A percentile compares a stretch with the other conserved stretches of the same genome.
Conservation (phyloP, 2,113 vertebrate genomes). For the Forbesichthys agassizii region DNA sequence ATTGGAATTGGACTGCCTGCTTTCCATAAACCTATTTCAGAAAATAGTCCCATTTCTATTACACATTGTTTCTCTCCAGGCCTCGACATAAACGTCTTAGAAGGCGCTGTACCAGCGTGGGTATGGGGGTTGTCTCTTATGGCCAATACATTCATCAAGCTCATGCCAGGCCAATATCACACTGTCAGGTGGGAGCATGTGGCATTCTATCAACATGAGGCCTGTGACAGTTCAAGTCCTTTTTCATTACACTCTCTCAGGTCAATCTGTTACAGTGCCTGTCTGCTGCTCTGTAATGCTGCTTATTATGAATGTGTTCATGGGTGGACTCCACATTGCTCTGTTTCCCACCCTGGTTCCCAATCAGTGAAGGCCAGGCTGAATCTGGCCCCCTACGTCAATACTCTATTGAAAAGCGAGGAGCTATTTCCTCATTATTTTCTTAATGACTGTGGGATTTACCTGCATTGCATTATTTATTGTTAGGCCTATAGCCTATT, state of each 20-base stretch:
- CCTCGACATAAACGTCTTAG: slow-evolving; percentile 53
- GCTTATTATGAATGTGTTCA: slow-evolving; percentile 61
- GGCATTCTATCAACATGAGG: slow-evolving; percentile 77
- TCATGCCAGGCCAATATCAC: slow-evolving; percentile 72
- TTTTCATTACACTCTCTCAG: slow-evolving; percentile 66
- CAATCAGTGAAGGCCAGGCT: slow-evolving; percentile 29
- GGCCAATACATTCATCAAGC: slow-evolving; percentile 79
- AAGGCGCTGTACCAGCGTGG: slow-evolving; percentile 42
- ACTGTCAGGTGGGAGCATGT: slow-evolving; percentile 73
- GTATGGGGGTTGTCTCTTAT: slow-evolving; percentile 63
- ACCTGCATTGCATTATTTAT: slow-evolving; percentile 13
- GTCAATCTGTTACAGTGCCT: slow-evolving; percentile 67
- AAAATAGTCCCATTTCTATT: slow-evolving; percentile 53
- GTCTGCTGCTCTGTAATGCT: slow-evolving; percentile 54
- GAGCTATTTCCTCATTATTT: slow-evolving; percentile 14
- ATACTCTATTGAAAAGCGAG: slow-evolving; percentile 27
- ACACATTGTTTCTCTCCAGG: slow-evolving; percentile 50
- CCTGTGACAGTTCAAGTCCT: slow-evolving; percentile 74
- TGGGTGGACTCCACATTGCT: slow-evolving; percentile 36
- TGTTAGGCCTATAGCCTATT: slow-evolving; percentile 12
- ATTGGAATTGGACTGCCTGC: slow-evolving; percentile 39
- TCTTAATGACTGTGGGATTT: not conserved
- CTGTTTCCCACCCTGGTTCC: slow-evolving; percentile 13
- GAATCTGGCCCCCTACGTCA: slow-evolving; percentile 22
- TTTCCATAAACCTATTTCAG: slow-evolving; percentile 65